Conservation (phyloP, 2,113 vertebrate species). For the Platichthys stellatus region DNA sequence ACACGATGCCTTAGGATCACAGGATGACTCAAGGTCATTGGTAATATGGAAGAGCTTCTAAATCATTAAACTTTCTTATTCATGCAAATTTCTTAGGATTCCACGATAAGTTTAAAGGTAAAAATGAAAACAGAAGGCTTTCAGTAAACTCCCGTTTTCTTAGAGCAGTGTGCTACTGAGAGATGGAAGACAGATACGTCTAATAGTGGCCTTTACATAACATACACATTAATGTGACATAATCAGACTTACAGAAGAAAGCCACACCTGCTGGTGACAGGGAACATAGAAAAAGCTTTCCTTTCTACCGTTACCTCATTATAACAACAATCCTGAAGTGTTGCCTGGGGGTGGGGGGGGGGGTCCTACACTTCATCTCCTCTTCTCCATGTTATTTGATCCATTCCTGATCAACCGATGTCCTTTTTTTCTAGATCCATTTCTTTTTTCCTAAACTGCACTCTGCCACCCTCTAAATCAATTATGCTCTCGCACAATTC, state of each 20-base stretch:
- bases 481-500: slow-evolving; percentile 21
- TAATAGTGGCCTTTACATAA: background rate
- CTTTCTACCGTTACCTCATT: background rate
- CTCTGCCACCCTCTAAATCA: slow-evolving; percentile 5
- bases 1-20: background rate
- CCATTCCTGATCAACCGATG: background rate
- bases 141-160: background rate
- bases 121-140: background rate
- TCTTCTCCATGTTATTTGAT: background rate
- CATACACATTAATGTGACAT: background rate
- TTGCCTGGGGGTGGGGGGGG: background rate
- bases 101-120: background rate
- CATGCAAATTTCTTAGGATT: background rate
- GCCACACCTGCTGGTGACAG: background rate
- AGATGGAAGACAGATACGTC: background rate
- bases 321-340: background rate
- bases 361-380: background rate
- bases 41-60: background rate
- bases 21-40: background rate
- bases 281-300: slow-evolving; percentile 3
- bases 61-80: background rate
- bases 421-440: background rate
- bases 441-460: background rate
- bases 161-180: background rate
- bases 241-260: background rate